Evolutionary conservation across 2,888 invertebrate species (phyloP).

Genomic region (Drosophila cracens): DNA sequence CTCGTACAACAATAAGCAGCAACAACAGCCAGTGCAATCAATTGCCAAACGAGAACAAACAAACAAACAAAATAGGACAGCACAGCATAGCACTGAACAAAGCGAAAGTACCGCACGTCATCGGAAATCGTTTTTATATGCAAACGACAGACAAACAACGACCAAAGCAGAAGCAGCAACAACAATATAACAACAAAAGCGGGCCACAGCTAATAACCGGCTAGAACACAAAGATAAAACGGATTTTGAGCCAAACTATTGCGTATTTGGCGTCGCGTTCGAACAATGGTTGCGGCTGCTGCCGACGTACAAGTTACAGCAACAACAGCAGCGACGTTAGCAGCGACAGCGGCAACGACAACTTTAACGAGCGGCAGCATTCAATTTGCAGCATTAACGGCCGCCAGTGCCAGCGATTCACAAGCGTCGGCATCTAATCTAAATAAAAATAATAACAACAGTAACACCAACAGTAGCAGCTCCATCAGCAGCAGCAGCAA

Average conservation of each 20-base stretch:
- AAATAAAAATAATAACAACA: constrained; percentile 47
- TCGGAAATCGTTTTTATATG: constrained; percentile 67
- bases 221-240: constrained; percentile 47
- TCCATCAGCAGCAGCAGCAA: constrained; percentile 16
- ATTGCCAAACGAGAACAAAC: constrained; percentile 40
- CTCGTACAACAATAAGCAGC: constrained; percentile 20
- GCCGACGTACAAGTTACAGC: constrained; percentile 62
- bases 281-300: constrained; percentile 72
- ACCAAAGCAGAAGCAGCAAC: constrained; percentile 50
- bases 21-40: constrained; percentile 38
- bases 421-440: constrained; percentile 50
- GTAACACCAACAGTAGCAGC: constrained; percentile 8
- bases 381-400: constrained; percentile 46
- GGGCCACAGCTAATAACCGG: constrained; percentile 41
- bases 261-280: constrained; percentile 57
- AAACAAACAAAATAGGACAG: constrained; percentile 34
- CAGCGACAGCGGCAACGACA: constrained; percentile 18
- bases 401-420: constrained; percentile 43
- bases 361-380: constrained; percentile 22
- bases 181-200: constrained; percentile 24
- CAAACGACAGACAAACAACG: constrained; percentile 81
- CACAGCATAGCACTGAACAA: constrained; percentile 37
- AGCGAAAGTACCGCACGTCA: constrained; percentile 64
- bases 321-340: constrained; percentile 34
- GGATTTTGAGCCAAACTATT: constrained; percentile 60